These are phyloP conservation scores for Nothobranchius furzeri DNA, from an alignment of 2,113 vertebrate genomes.

Conservation along the genomic window DNA sequence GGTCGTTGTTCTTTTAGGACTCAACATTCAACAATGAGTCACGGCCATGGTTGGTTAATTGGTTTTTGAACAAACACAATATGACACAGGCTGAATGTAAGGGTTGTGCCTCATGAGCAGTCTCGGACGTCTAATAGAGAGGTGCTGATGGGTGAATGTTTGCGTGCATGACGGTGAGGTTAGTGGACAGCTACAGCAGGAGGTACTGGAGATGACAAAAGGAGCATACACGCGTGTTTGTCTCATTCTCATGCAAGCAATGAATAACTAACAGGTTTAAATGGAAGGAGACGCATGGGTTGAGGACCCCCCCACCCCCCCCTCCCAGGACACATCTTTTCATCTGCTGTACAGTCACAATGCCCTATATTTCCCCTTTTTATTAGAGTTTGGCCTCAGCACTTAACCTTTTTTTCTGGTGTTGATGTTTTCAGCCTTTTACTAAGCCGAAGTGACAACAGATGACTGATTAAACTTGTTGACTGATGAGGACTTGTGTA, in stretches of 20 bases:
- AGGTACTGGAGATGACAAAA: constrained; percentile 39
- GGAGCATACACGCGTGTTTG: constrained; percentile 17
- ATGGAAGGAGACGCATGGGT: constrained; percentile 13
- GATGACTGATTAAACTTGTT: constrained; percentile 44
- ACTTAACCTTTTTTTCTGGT: constrained; percentile 27
- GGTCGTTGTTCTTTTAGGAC: not conserved
- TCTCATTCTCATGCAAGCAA: constrained; percentile 23
- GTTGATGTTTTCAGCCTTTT: constrained; percentile 28
- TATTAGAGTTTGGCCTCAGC: not conserved
- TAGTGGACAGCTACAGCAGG: constrained; percentile 44
- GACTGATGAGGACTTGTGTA: constrained; percentile 48
- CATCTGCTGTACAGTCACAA: constrained; percentile 27
- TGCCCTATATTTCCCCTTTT: constrained; percentile 11
- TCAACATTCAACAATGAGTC: not conserved
- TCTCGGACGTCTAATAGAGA: constrained; percentile 23
- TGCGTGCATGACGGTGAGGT: constrained; percentile 22
- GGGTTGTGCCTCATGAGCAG: constrained; percentile 21
- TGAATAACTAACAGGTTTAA: constrained; percentile 20
- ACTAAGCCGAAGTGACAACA: constrained; percentile 14
- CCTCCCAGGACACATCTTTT: constrained; percentile 27
- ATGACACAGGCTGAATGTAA: constrained; percentile 14
- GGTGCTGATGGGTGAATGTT: constrained; percentile 47
- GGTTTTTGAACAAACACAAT: constrained; percentile 43
- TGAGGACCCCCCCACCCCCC: not conserved
- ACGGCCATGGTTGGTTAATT: constrained; percentile 21